Evolutionary conservation across 2,888 invertebrate genomes (phyloP).

Genomic region (Nebria salina): DNA sequence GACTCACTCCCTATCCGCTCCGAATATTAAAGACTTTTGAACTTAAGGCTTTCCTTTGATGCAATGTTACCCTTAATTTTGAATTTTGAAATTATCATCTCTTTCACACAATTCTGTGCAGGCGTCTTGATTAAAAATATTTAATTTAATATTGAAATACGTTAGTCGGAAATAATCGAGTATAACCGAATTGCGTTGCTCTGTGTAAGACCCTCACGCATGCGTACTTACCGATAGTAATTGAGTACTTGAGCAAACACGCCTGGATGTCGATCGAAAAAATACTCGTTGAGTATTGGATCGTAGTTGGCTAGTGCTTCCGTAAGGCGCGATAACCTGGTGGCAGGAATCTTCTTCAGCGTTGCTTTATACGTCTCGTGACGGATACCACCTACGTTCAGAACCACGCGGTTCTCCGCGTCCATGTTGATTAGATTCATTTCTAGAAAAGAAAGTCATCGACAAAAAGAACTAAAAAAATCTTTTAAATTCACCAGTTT

Average conservation of each 20-base stretch:
- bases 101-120: background rate
- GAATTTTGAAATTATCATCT: background rate
- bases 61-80: background rate
- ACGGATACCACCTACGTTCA: conserved; percentile 98
- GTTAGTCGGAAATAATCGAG: too few relatives aligned
- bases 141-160: too few relatives aligned
- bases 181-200: too few relatives aligned
- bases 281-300: conserved; percentile 98
- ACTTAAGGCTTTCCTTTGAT: background rate
- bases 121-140: background rate
- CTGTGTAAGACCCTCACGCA: background rate
- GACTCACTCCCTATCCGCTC: background rate
- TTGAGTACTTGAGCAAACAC: conserved; percentile 97
- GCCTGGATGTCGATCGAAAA: conserved; percentile 98
- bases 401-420: conserved; percentile 97
- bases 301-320: conserved; percentile 99
- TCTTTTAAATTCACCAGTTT: background rate
- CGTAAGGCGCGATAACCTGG: conserved; percentile 90
- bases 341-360: conserved; percentile 96
- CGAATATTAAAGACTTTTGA: conserved; percentile 27
- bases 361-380: conserved; percentile 98
- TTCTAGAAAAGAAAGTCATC: conserved; percentile 56
- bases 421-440: conserved; percentile 96
- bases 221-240: conserved; percentile 81
- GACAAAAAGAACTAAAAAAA: background rate